These are phyloP conservation scores for Brachyalestes nurse DNA, from an alignment of 2,797 vertebrate genomes.

Conservation along the genomic window DNA sequence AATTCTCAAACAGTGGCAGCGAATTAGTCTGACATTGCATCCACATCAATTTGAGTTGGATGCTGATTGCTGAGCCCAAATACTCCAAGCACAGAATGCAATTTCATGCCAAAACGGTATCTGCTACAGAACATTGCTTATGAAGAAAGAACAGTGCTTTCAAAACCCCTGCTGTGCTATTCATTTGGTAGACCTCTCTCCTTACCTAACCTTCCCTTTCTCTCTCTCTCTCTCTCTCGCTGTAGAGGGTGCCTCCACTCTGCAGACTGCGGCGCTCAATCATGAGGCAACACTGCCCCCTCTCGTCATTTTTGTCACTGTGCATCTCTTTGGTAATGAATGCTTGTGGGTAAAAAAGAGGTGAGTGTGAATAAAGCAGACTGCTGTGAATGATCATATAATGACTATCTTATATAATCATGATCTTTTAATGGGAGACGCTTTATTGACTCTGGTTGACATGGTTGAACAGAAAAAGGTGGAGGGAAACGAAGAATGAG, in stretches of 20 bases:
- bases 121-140: constrained; percentile 17
- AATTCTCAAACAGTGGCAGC: background rate
- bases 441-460: background rate
- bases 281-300: constrained; percentile 80
- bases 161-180: constrained; percentile 30
- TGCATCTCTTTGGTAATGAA: constrained; percentile 27
- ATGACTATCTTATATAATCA: too few relatives aligned
- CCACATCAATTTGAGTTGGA: background rate
- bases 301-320: constrained; percentile 62
- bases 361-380: background rate
- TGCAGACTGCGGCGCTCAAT: constrained; percentile 59
- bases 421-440: background rate
- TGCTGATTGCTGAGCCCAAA: background rate
- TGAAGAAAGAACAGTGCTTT: constrained; percentile 23
- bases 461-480: too few relatives aligned
- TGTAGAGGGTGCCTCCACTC: constrained; percentile 62
- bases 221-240: constrained; percentile 18
- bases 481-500: background rate
- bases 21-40: background rate
- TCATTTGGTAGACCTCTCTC: constrained; percentile 33
- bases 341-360: background rate
- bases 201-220: background rate
- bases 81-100: background rate
- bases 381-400: background rate
- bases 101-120: constrained; percentile 33